Base-by-base conservation (phyloP, 53 echinoderm and acorn worm species). In the Paracentrotus lividus region DNA sequence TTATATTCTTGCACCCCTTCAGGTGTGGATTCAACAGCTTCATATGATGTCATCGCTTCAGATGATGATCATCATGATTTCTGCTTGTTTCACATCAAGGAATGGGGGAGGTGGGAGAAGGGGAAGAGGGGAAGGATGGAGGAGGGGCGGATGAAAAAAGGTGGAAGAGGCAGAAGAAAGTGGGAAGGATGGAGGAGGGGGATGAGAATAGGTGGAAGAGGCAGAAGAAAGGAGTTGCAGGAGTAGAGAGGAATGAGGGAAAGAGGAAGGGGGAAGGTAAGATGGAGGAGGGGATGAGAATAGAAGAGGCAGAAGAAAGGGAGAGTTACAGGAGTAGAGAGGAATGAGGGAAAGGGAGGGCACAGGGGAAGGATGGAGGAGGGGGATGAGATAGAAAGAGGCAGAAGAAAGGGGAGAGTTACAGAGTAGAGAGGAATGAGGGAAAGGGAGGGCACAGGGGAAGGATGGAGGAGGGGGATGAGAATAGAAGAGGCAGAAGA, bases 21-120 rank as follows among this genome's bases (percentile, higher is more conserved):
- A 10, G 88, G 59, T 38, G 88, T 40, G 33, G 55, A 53, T 55
- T 88, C 58, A 88, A 51, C 85, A 85, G 31, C 85, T 85, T 49
- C 49, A 85, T 85, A 49, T 45, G 85, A 85, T 85, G 49, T 29
- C 31, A 56, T 53, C 52, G 49, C 13, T 26, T 49, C 10, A 27
- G 81, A 23, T n/a, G n/a, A n/a, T n/a, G n/a, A n/a, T n/a, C 9
- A 42, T 32, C 4, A 8, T 85, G 47, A 85, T 47, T 45, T 51
- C 85, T n/a, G 21, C 36, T 72, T 36, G 72, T 29, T 57, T 15
- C 57, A 57, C 18, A 18, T 57, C 18, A 57, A 21, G 20, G 20
- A 21, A 20, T 12, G 20, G 21, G 14, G 85, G 49, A 18, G 47
- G 85, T 31, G 84, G 27, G 8, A 4, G 27, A 26, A 26, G 49